Base-by-base conservation (phyloP, 1,140 invertebrate species). In the Drosophila mauritiana region DNA sequence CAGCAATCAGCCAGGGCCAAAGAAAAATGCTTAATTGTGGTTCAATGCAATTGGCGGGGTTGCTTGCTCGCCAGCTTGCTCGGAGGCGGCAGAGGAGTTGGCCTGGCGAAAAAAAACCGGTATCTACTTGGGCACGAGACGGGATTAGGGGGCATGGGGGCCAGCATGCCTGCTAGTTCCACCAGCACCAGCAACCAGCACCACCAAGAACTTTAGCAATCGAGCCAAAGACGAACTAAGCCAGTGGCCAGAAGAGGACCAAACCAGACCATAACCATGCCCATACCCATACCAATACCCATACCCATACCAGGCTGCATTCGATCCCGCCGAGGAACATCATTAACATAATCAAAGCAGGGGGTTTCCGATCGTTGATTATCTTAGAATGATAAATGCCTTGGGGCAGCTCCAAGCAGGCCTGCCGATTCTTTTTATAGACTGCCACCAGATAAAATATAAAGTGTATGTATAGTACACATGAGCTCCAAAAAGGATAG, bases 301-400 rank as follows among this genome's bases (percentile, higher is more conserved):
- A 22, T 22, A 22, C 20, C 20, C 20, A 51, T 34, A 7, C 55
- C 45, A 39, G 64, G 49, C 31, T 52, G 27, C 27, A 20, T 36
- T 36, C 49, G 31, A 52, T 36, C 31, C 49, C 27, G 25, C 34
- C 36, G 31, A 42, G 37, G 36, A 67, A 34, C 73, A 78, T 59
- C 73, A 78, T 78, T 78, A 78, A 78, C 74, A 78, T 78, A 78
- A 78, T 78, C 74, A 77, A 76, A 76, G 73, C 61, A 77, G 51
- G 25, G 49, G 64, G 52, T 37, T 65, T 39, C 53, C 61, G 51
- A 73, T 74, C 69, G 69, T 74, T 59, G 57, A 74, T 74, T 62
- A 63, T 74, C 69, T 74, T 73, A 73, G 72, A 57, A 77, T 77
- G 73, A 77, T 77, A 77, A 77, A 77, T 77, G 74, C 55, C 37